Evolutionary conservation across 2,797 vertebrate species (phyloP).

Genomic region (Eidolon dupreanum): DNA sequence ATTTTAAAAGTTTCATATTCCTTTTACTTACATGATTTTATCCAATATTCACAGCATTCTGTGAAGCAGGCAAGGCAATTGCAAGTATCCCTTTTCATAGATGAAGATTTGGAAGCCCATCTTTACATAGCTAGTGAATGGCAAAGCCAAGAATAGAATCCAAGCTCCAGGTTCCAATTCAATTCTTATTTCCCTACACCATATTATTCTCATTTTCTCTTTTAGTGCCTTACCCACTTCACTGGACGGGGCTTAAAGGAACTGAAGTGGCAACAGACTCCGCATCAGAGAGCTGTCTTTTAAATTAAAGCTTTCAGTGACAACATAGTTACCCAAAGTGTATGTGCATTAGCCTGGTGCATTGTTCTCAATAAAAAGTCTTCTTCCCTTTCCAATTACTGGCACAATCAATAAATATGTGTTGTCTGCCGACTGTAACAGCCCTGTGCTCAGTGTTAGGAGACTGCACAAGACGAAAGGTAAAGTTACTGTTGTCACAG

Average conservation of each 20-base stretch:
- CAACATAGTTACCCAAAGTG: not conserved
- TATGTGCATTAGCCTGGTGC: not conserved
- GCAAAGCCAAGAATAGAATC: not conserved
- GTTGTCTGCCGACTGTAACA: not conserved
- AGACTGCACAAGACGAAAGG: not conserved
- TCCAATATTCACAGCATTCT: not conserved
- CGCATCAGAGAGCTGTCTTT: not conserved
- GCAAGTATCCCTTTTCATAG: not conserved
- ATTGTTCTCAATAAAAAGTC: not conserved
- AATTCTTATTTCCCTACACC: not conserved
- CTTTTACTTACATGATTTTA: slow-evolving; percentile 7
- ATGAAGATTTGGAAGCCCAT: not conserved
- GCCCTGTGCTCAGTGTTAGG: not conserved
- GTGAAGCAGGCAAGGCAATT: not conserved
- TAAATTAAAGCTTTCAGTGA: slow-evolving; percentile 1
- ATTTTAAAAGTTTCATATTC: slow-evolving; percentile 16
- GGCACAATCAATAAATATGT: not conserved
- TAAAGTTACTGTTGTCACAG: not conserved
- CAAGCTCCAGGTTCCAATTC: not conserved
- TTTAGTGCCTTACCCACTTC: not conserved
- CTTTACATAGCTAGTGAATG: not conserved
- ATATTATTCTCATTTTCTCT: not conserved
- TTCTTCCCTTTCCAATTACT: slow-evolving; percentile 26
- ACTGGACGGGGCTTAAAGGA: not conserved
- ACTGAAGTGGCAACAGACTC: not conserved